A percentile compares a stretch with the other conserved stretches of the same genome.
These are phyloP conservation scores for Pipistrellus pipistrellus DNA, from an alignment of 2,797 vertebrate species.

Conservation along the genomic window DNA sequence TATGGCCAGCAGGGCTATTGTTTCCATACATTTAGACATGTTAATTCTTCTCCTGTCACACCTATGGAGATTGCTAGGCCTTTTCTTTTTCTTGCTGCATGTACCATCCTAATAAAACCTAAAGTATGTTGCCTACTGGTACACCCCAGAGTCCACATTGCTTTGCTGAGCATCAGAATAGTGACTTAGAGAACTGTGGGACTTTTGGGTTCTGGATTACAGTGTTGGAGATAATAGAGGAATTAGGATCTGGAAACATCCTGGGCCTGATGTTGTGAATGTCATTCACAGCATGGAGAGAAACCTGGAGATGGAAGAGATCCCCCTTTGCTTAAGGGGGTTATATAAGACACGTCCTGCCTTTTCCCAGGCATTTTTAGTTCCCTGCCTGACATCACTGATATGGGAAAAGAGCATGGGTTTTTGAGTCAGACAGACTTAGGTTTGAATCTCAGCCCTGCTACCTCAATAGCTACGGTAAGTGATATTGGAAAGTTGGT, in stretches of 20 bases:
- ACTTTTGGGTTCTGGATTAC: not conserved
- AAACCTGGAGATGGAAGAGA: not conserved
- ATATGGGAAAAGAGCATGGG: not conserved
- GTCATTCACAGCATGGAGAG: not conserved
- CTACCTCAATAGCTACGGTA: not conserved
- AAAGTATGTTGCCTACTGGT: not conserved
- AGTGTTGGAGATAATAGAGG: not conserved
- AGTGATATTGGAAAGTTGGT: not conserved
- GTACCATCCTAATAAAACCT: slow-evolving; percentile 39
- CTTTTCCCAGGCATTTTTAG: not conserved
- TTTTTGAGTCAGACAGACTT: not conserved
- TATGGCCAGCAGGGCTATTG: not conserved
- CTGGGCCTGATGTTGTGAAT: not conserved
- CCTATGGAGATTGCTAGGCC: not conserved
- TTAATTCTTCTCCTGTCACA: slow-evolving; percentile 41
- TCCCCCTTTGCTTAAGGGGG: not conserved
- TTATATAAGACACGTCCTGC: not conserved
- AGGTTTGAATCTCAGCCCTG: not conserved
- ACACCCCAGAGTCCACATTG: not conserved
- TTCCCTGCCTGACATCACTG: not conserved
- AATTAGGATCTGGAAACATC: not conserved
- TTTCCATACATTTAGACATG: not conserved
- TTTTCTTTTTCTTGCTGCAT: not conserved
- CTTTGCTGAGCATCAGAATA: not conserved
- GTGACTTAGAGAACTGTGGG: not conserved